Base-by-base conservation (phyloP, 2,888 invertebrate species). In the Noctua pronuba region DNA sequence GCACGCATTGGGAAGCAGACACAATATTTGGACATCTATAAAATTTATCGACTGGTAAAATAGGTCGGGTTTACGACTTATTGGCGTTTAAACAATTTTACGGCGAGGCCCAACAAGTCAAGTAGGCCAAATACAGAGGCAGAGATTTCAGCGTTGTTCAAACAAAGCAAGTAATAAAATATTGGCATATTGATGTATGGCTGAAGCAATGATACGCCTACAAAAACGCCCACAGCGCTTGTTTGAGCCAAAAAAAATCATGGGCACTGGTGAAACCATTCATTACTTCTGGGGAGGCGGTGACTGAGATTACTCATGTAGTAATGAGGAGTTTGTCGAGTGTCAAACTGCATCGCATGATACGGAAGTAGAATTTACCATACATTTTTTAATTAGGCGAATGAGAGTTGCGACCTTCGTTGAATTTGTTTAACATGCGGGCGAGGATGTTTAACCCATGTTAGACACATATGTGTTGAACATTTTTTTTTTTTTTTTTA, bases 111-210 rank as follows among this genome's bases (percentile, higher is more conserved):
- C 58, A 73, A 88, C 70, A 82, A 74, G 73, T 80, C 80, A 66
- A 35, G 68, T 69, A 74, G 31, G 52, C 88, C 87, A 88, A 88
- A 89, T 81, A 80, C 68, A 84, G 88, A 82, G 35, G 69, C 75
- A 65, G 72, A 74, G 75, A 80, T 88, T 87, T 82, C 87, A 88
- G 81, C 62, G 64, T 79, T 82, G 67, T 77, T 79, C 84, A 84
- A 86, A 90, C 87, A 85, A 80, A 83, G 82, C 82, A 74, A 76
- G 81, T 83, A 83, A 91, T 90, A 90, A 90, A 91, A 88, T 78
- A 84, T 84, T 84, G 86, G 80, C 80, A 83, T 71, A 80, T 79
- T 83, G 84, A 82, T 82, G 70, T 82, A 85, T 86, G 31, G 77
- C 76, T 75, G 82, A 79, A 86, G 79, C 70, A 83, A 72, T 65